phyloP scores from a whole-genome alignment of 35 echinoderm and acorn worm species.

The Amphiura filiformis region DNA sequence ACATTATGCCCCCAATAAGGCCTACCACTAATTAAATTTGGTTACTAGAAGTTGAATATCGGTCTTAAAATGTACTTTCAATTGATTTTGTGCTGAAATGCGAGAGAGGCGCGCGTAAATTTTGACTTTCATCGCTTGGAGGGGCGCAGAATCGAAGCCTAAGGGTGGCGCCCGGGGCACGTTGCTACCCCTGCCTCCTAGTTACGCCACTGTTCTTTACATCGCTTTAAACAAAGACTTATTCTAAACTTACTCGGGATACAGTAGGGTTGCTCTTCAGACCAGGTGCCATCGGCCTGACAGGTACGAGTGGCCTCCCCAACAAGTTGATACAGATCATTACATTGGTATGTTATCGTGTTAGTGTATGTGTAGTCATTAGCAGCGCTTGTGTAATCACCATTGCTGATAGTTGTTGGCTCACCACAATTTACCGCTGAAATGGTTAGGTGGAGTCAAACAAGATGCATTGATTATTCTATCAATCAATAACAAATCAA shows the following conservation, averaged over 20 bases:
- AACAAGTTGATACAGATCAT: background rate
- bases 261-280: constrained; percentile 21
- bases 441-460: background rate
- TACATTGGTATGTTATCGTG: background rate
- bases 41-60: too few species aligned
- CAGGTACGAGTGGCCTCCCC: background rate
- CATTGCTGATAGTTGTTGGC: background rate
- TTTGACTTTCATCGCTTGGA: too few species aligned
- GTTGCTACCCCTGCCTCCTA: too few species aligned
- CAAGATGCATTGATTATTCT: background rate
- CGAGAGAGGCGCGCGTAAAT: too few species aligned
- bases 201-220: too few species aligned
- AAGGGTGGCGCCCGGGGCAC: too few species aligned
- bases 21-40: too few species aligned
- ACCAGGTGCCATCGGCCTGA: constrained; percentile 17
- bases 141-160: too few species aligned
- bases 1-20: too few species aligned
- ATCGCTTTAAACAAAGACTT: background rate
- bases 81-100: too few species aligned
- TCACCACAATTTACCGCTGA: background rate
- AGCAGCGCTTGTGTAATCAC: background rate
- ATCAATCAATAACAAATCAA: background rate
- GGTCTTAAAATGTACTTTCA: too few species aligned
- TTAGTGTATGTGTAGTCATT: background rate
- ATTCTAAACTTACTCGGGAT: constrained; percentile 12